Base-by-base conservation (phyloP, 2,797 vertebrate genomes). In the Brachyalestes nurse region DNA sequence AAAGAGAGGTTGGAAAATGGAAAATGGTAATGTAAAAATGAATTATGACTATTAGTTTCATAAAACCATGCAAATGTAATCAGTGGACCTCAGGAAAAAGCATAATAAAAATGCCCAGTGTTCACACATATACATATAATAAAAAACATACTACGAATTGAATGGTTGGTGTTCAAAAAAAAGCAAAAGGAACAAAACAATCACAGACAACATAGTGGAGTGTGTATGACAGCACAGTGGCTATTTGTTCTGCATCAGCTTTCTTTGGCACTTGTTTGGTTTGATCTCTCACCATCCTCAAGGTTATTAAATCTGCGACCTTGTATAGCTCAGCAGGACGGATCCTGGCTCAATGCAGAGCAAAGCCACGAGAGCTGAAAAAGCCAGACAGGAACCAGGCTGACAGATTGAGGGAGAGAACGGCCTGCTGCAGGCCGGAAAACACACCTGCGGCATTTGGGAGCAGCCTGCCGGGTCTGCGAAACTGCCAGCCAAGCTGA, bases 401-500 rank as follows among this genome's bases (percentile, higher is more conserved):
- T 76, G 73, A 76, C 57, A 62, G 73, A 71, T 49, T 49, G 64
- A 66, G 38, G 17, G 64, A 66, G 64, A 42, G 67, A 51, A 38
- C 28, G 28, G 53, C 19, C 51, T 73, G 53, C 55, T 58, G 71
- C 19, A 14, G 38, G 16, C 40, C 28, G 58, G 65, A 58, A 49
- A 16, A 64, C 53, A 60, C 40, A 64, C 6, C 14, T 9, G 60
- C 14, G 10, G 10, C 53, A 58, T 38, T 51, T 34, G 53, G 55
- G 47, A 55, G 60, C 28, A 53, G 71, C 76, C 76, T 75, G 71
- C 38, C 57, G 69, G 76, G 64, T 72, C 77, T 61, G 9, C 58
- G 45, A 75, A 55, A 64, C 75, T 74, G 70, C 51, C 69, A 66
- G 62, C 75, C n/a, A 57, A 49, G 61, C 75, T 82, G 64, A 42